Percentiles rank a stretch among this genome's conserved stretches.
phyloP scores from a whole-genome alignment of 2,797 vertebrate genomes.

The Dendrocincla fuliginosa region DNA sequence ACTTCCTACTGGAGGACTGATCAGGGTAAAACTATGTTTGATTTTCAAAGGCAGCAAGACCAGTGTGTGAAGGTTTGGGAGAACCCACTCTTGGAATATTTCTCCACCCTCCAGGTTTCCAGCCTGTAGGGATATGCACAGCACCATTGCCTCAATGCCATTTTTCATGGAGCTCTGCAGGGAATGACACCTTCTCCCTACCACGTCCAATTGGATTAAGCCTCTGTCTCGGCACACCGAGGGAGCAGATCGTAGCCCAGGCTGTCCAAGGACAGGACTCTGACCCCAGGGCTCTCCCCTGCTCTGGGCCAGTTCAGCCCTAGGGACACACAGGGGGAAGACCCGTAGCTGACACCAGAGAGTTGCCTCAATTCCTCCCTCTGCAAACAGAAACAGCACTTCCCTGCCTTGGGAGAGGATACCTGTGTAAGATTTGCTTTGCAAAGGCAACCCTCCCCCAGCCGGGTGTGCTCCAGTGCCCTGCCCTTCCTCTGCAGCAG shows the following conservation, averaged over 20 bases:
- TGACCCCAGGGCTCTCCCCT: not conserved
- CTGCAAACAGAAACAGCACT: not conserved
- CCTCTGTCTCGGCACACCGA: fast-evolving
- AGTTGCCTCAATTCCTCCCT: not conserved
- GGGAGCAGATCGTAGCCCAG: not conserved
- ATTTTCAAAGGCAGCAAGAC: not conserved
- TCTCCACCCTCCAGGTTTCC: not conserved
- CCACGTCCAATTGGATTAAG: not conserved
- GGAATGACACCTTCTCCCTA: not conserved
- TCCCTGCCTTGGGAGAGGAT: not conserved
- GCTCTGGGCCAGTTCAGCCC: not conserved
- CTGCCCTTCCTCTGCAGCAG: not conserved
- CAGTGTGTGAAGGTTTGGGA: not conserved
- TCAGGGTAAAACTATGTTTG: not conserved
- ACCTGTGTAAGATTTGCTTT: not conserved
- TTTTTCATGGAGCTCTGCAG: not conserved
- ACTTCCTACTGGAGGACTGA: not conserved
- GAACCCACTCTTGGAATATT: not conserved
- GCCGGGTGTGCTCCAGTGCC: not conserved
- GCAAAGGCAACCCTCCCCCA: not conserved
- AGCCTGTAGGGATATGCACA: not conserved
- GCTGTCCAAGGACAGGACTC: not conserved
- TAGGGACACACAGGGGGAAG: not conserved
- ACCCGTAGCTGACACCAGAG: fast-evolving
- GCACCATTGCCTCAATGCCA: not conserved